Evolutionary conservation across 2,797 vertebrate genomes (phyloP), one percentile per base, ranked within the genome.

Genomic region (Xenentodon cancila): DNA sequence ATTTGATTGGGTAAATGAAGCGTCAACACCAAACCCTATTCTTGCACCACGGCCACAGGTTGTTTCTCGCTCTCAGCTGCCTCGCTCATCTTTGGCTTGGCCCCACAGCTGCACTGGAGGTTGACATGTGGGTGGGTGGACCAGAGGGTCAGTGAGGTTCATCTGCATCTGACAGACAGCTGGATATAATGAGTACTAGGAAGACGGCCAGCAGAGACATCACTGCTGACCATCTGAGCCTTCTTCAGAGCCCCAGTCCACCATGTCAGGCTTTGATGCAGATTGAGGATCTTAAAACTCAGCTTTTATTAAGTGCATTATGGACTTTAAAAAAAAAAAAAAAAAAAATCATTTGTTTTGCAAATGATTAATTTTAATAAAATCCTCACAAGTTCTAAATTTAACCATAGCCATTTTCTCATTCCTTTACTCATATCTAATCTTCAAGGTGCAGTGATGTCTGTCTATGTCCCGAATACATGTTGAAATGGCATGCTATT

Each of bases 201-300:
- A 50, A 53, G 7, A 45, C 53, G 53, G 47, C 74, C 75, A 74
- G 50, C 63, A 63, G 50, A 55, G 59, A 51, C 57, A 68, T 53
- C 16, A 44, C 57, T 52, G 4, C 59, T 54, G 50, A 78, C 77
- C 87, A 84, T 65, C 73, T 80, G 80, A 75, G 72, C 45, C 67
- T 43, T 43, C 54, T 59, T 59, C 54, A 19, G 49, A 50, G 50
- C 66, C 37, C 30, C 4, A 30, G 30, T 44, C 37, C 49, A 47
- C 27, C 11, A 21, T 3, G 6, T 47, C 47, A 44, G 57, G 54
- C 32, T 71, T 50, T 18, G 30, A 20, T 20, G 20, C 15, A 58
- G 40, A 21, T 53, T 18, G 30, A 76, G 51, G 73, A 68, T 68
- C 71, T 37, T 12, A 45, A 58, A 37, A 46, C 54, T 55, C 15